Evolutionary conservation across 2,113 vertebrate genomes (phyloP), one percentile per base, ranked within the genome.

Genomic region (Aix galericulata): DNA sequence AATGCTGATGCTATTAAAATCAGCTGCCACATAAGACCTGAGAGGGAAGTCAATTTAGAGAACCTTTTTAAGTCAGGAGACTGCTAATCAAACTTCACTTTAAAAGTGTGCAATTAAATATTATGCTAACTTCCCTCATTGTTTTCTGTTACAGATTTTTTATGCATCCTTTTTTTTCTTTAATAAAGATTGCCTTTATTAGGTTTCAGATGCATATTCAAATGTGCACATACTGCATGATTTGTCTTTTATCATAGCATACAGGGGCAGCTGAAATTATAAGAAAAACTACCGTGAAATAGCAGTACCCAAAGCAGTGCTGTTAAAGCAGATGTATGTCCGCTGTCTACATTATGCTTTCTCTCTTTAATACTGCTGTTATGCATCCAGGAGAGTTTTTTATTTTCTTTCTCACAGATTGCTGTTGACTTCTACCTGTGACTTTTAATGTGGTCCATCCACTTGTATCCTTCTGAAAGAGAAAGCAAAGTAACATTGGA

Each of bases 171-270:
- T 63, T 79, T 67, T 38, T 63, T 63, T 36, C 50, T 81, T 89
- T 77, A 64, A 46, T 60, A 58, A 78, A 79, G 40, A 17, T 67
- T 82, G 25, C 48, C 32, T 89, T 92, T 59, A 53, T 88, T 86
- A 93, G 52, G 40, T 83, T 94, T 94, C 46, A 86, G 42, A 81
- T 75, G 64, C 48, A 50, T 72, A 81, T 86, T 81, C 69, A 91
- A 75, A 82, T 83, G 63, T 82, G 53, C n/a, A 42, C 55, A 13
- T 83, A 59, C 42, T 55, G 20, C 67, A 34, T 72, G 77, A 68
- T 67, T 88, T 67, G 26, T 58, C 75, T 76, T 76, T 74, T 59
- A 60, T 60, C 25, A 8, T 32, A 83, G 44, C 22, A 8, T 66
- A 17, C n/a, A 62, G 50, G 48, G 50, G 40, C 46, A 48, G 13